Percentiles rank a stretch among this genome's conserved stretches.
These are phyloP conservation scores for Pseudorhombus dupliciocellatus DNA, from an alignment of 2,113 vertebrate species.

Conservation along the genomic window DNA sequence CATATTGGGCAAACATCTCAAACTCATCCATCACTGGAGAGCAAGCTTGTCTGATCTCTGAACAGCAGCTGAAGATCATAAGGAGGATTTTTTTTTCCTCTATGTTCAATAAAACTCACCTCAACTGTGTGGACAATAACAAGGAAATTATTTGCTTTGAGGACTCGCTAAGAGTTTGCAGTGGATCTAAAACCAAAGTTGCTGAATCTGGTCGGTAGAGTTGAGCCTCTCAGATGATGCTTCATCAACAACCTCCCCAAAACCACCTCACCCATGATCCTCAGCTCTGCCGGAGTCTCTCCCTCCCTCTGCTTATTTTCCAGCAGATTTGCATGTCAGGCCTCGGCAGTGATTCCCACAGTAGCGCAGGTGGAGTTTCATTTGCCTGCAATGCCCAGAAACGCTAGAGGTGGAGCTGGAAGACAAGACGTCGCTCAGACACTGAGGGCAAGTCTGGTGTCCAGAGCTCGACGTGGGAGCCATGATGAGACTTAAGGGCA, in stretches of 20 bases:
- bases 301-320: slow-evolving; percentile 15
- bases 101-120: not conserved
- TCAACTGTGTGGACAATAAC: too few species aligned
- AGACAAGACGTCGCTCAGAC: not conserved
- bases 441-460: not conserved
- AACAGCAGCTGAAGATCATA: slow-evolving; percentile 3
- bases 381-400: slow-evolving; percentile 70
- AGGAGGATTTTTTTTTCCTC: not conserved
- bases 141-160: not conserved
- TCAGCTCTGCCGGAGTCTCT: slow-evolving; percentile 1
- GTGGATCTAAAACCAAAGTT: not conserved
- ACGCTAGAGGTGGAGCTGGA: slow-evolving; percentile 9
- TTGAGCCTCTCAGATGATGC: not conserved
- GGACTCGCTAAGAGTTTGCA: not conserved
- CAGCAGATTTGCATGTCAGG: slow-evolving; percentile 78
- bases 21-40: slow-evolving; percentile 64
- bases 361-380: slow-evolving; percentile 46
- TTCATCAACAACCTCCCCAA: not conserved
- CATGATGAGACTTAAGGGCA: slow-evolving; percentile 29
- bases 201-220: not conserved
- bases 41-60: slow-evolving; percentile 1
- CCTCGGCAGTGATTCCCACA: slow-evolving; percentile 36
- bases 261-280: not conserved
- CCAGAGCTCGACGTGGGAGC: not conserved
- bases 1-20: too few species aligned